Base-by-base conservation (phyloP, 2,888 invertebrate species). In the Watsonalla binaria region DNA sequence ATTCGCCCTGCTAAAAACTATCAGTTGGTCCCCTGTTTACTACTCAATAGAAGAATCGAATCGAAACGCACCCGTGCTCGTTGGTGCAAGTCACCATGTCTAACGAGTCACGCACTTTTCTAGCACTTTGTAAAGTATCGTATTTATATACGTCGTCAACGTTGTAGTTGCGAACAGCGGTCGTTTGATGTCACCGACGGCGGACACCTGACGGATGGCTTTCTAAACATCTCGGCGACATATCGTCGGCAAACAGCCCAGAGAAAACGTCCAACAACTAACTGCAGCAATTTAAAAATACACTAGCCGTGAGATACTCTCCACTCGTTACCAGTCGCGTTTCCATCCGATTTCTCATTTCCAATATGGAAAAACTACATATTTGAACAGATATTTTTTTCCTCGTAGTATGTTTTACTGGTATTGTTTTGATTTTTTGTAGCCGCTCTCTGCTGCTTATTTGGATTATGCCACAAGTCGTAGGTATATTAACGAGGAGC, bases 121-220 rank as follows among this genome's bases (percentile, higher is more conserved):
- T 62, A 62, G 57, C 11, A 11, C 54, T 56, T 58, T 53, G 55
- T 51, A 52, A 51, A 46, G 53, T 45, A 49, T 46, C 46, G 47
- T 62, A 53, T 61, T 54, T 74, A 75, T 78, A 74, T 72, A 60
- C 70, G 69, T 75, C 69, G 69, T 62, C 77, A 78, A 69, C 57
- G 56, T 60, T 56, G 57, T 55, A 61, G 56, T 60, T 56, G 57
- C 55, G 61, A 58, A 59, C 58, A 63, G 54, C 55, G 63, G 61
- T 55, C 74, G 77, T 86, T 84, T 88, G 83, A 86, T 74, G 82
- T 87, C 75, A 66, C 82, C 84, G 82, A 68, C 70, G 72, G 77
- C 69, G 72, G 78, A 76, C 80, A 82, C 82, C 73, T 83, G 88
- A 90, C 81, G 74, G 87, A 89, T 90, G 82, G 81, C 90, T 90